Evolutionary conservation across 2,113 vertebrate species (phyloP).

Genomic region (Uria aalge): DNA sequence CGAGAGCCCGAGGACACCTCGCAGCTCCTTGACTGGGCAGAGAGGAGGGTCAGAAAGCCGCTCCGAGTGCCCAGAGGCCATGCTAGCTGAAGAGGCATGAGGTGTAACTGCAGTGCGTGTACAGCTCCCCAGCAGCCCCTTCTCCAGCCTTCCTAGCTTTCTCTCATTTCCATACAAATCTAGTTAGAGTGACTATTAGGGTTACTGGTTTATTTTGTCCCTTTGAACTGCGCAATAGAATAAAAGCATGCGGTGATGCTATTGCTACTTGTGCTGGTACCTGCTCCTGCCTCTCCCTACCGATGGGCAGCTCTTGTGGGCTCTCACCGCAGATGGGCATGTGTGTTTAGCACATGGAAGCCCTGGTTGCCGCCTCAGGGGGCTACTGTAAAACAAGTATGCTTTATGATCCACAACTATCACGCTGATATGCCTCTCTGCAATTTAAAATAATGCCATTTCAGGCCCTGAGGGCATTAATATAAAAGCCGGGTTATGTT

Average conservation of each 20-base stretch:
- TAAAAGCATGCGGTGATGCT: rapidly evolving
- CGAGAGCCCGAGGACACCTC: neutral
- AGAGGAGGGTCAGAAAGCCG: neutral
- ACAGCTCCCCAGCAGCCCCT: neutral
- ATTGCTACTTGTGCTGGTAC: rapidly evolving
- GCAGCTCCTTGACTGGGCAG: neutral
- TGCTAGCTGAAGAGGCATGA: neutral
- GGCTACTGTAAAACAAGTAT: neutral
- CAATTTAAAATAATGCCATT: neutral
- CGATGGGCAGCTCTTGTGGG: rapidly evolving
- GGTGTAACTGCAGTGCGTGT: neutral
- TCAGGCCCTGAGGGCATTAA: neutral
- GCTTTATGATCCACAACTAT: neutral
- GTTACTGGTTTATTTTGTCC: neutral
- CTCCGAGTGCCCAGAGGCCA: neutral
- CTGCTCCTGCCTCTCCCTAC: neutral
- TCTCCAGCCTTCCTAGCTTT: neutral
- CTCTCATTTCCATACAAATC: neutral
- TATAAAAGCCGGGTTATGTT: neutral
- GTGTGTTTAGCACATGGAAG: neutral
- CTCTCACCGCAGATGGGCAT: neutral
- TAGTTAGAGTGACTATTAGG: neutral
- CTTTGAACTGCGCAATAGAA: neutral
- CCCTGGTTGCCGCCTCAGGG: neutral
- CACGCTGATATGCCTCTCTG: neutral